phyloP scores from a whole-genome alignment of 2,888 invertebrate genomes.

The Phytoseiulus persimilis region DNA sequence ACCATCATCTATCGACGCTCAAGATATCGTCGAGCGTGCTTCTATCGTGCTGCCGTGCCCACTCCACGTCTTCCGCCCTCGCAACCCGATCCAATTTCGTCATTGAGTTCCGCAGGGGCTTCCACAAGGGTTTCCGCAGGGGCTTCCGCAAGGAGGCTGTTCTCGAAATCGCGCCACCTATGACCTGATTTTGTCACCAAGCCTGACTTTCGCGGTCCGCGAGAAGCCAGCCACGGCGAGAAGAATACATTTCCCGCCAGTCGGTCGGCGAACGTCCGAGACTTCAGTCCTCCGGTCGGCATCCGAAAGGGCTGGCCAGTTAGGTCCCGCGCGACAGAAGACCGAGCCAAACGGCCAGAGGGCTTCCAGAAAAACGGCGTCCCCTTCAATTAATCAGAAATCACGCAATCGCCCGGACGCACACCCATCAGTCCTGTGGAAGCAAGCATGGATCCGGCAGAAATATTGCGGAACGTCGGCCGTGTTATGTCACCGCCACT shows the following conservation, averaged over 20 bases:
- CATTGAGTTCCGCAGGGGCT: no score
- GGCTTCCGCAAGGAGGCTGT: no score
- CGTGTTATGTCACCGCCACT: background rate
- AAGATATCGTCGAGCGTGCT: background rate
- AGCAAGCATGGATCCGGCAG: background rate
- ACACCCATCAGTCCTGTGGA: background rate
- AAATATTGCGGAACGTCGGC: background rate
- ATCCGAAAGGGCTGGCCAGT: background rate
- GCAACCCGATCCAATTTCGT: background rate
- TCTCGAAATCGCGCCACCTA: no score
- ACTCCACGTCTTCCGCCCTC: background rate
- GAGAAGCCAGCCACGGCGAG: no score
- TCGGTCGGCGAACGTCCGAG: no score
- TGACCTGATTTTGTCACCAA: no score
- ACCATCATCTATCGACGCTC: background rate
- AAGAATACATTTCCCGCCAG: no score
- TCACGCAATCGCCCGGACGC: background rate
- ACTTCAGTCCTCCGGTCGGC: no score
- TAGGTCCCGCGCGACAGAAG: background rate
- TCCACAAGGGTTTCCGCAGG: no score
- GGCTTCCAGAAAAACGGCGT: background rate
- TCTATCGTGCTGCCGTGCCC: background rate
- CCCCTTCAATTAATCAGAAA: background rate
- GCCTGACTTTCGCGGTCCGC: no score
- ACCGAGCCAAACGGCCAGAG: background rate